Base-by-base conservation (phyloP, 2,888 invertebrate genomes). In the Holacanthella duospinosa region DNA sequence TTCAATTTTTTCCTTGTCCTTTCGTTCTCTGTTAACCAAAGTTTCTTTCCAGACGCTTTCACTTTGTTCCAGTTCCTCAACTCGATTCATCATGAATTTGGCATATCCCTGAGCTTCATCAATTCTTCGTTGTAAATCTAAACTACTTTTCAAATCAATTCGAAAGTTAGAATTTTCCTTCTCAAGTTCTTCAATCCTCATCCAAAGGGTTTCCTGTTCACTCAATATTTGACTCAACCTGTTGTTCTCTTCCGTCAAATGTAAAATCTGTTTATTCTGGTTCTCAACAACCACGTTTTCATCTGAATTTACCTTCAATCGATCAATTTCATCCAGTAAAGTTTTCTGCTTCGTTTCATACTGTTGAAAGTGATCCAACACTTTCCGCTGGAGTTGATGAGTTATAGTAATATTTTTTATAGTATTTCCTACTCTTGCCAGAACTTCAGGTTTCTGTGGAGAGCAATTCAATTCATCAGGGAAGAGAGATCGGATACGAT, bases 31-130 rank as follows among this genome's bases (percentile, higher is more conserved):
- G 26, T 66, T 59, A 9, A 56, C 61, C n/a, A 65, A 62, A 29
- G 65, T 60, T 43, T 63, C 65, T 56, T 66, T 69, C 26, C 62
- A 62, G 27, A 63, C 56, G 29, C 64, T 79, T 74, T 87, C 86
- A 55, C 84, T 79, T 59, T 81, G 78, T 75, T 86, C 84, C 59
- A 87, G 75, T 68, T 86, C 84, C 43, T 79, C 79, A 25, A 87
- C 82, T 65, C 84, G 80, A 57, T 77, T 78, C 48, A 48, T 48
- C 48, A 48, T 9, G 6, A n/a, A 4, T 21, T 21, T 48, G 19
- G 48, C 48, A 48, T 48, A 48, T 9, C 19, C 48, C n/a, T 48
- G 65, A 28, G 68, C 62, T 19, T 69, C 69, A 24, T 71, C 71
- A 25, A 73, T 64, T 59, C 66, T 64, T 55, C 65, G 69, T 29